phyloP scores from a whole-genome alignment of 2,888 invertebrate species.

The Chloroclysta siterata region DNA sequence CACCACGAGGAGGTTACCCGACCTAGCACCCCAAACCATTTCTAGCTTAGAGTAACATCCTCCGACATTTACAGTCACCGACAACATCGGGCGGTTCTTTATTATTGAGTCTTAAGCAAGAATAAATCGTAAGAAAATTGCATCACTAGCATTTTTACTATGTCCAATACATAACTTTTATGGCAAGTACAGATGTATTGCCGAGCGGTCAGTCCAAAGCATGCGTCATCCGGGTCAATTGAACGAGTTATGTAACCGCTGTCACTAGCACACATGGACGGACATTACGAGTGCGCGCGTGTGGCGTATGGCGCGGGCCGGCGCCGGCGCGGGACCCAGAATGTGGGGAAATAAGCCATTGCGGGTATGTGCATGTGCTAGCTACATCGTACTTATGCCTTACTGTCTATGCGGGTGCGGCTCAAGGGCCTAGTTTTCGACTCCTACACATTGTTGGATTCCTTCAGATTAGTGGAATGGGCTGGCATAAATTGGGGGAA shows the following conservation, averaged over 20 bases:
- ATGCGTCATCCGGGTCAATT: conserved; percentile 70
- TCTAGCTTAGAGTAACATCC: not conserved
- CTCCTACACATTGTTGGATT: conserved; percentile 32
- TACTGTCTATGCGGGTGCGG: conserved; percentile 26
- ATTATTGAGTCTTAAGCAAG: not conserved
- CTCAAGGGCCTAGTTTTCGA: conserved; percentile 33
- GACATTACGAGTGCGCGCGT: conserved; percentile 17
- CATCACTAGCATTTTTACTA: conserved; percentile 7
- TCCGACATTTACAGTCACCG: not conserved
- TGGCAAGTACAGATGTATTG: conserved; percentile 11
- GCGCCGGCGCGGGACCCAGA: not conserved
- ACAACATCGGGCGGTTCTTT: not conserved
- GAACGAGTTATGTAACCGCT: conserved; percentile 64
- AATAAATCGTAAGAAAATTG: conserved; percentile 1
- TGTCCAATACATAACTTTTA: conserved; percentile 15
- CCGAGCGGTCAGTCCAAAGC: conserved; percentile 40
- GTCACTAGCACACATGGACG: conserved; percentile 41
- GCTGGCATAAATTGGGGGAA: not conserved
- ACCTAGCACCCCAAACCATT: too few species aligned
- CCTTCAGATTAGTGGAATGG: conserved; percentile 4
- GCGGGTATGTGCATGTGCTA: conserved; percentile 18
- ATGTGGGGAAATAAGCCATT: conserved; percentile 33
- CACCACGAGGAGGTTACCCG: too few species aligned
- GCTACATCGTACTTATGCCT: conserved; percentile 23
- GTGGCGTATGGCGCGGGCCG: conserved; percentile 16